These are phyloP conservation scores for Tenualosa ilisha DNA, from an alignment of 2,797 vertebrate genomes.

Conservation along the genomic window DNA sequence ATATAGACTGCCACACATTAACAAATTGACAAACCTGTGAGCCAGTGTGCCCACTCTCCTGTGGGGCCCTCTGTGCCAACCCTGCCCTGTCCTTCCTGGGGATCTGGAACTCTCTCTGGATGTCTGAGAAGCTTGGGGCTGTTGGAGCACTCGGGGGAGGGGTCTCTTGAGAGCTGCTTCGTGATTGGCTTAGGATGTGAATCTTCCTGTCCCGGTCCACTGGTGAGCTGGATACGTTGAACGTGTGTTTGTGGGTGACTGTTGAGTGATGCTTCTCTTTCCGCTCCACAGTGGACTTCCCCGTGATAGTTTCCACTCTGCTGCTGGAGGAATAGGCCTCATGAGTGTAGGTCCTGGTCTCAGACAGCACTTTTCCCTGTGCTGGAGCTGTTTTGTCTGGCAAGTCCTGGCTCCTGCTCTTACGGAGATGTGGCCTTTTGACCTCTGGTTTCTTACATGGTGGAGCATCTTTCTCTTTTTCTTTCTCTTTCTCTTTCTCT, in stretches of 20 bases:
- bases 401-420: conserved; percentile 48
- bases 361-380: conserved; percentile 33
- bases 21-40: conserved; percentile 34
- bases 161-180: conserved; percentile 45
- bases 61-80: conserved; percentile 26
- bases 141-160: conserved; percentile 31
- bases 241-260: conserved; percentile 54
- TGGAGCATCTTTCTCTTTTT: conserved; percentile 48
- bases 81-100: conserved; percentile 35
- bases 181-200: conserved; percentile 50
- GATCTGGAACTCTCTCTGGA: conserved; percentile 56
- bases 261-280: conserved; percentile 50
- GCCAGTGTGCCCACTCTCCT: conserved; percentile 30
- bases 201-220: conserved; percentile 47
- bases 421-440: conserved; percentile 54
- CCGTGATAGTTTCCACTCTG: conserved; percentile 49
- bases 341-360: conserved; percentile 46
- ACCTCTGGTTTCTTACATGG: conserved; percentile 50
- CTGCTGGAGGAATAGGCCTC: conserved; percentile 49
- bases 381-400: conserved; percentile 37
- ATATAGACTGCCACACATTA: background rate
- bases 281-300: conserved; percentile 48
- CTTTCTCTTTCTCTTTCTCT: background rate
- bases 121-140: conserved; percentile 49
- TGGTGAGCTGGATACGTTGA: conserved; percentile 58